Base-by-base conservation (phyloP, 1,140 invertebrate genomes). In the Eriocheir sinensis region DNA sequence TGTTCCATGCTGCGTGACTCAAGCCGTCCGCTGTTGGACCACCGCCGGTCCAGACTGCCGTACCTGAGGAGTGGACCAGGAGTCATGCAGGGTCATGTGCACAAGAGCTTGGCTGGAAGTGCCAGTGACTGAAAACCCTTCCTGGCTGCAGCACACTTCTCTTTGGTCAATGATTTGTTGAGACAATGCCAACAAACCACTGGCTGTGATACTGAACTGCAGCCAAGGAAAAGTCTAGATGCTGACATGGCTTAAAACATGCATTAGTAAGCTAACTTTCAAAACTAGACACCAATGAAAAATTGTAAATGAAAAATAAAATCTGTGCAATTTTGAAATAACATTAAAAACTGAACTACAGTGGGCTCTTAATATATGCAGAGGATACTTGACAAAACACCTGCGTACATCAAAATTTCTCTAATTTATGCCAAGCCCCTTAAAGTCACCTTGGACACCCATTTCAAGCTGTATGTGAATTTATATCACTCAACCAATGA, bases 21-120 rank as follows among this genome's bases (percentile, higher is more conserved):
- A 72, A 96, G 79, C 92, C 95, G 89, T 44, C 96, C 94, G 86
- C 96, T 97, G 92, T 96, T 97, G 1, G 96, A 96, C 96, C 97
- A 91, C 96, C 97, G 97, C 41, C 97, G 97, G 96, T 98, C 97
- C 81, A 98, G 96, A 96, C 97, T 98, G 38, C 97, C 97, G 96
- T 98, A 98, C 96, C 97, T 97, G 95, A 72, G 95, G 89, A 94
- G 94, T 91, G 94, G 94, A 94, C 89, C 94, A 44, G 81, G 80
- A 72, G 94, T 94, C 94, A 94, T 94, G 94, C 94, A 94, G 80
- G 94, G 83, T 91, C n/a, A 85, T 60, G 89, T 91, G 89, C 79
- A 53, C 72, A 90, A 85, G 34, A 93, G 85, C 93, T 93, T 32
- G 79, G 41, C 93, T 93, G 89, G 79, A 89, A 88, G n/a, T 80